phyloP scores from a whole-genome alignment of 2,888 invertebrate genomes.

The Mantis religiosa region DNA sequence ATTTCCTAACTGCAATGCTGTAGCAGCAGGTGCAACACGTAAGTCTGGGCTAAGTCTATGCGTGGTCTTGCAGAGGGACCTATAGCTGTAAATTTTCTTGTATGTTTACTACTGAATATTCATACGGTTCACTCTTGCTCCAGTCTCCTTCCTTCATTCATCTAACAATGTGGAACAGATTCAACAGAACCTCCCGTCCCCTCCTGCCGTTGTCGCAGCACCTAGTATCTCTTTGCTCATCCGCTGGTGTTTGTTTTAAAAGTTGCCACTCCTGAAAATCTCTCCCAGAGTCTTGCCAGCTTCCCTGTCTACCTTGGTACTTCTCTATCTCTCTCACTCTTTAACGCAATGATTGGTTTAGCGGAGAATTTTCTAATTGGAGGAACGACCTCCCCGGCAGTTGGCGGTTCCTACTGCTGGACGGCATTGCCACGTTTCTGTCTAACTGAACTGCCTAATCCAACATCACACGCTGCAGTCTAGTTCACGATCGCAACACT shows the following conservation, averaged over 20 bases:
- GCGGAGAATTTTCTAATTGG: constrained; percentile 17
- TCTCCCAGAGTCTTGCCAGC: neutral
- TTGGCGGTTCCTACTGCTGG: constrained; percentile 1
- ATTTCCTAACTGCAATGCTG: too few species aligned
- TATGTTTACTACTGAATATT: constrained; percentile 31
- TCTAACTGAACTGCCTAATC: neutral
- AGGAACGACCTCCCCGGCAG: constrained; percentile 13
- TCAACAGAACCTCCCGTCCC: constrained; percentile 21
- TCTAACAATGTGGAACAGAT: constrained; percentile 31
- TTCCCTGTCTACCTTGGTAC: neutral
- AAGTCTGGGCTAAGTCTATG: neutral
- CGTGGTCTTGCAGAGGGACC: neutral
- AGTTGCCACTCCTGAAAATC: constrained; percentile 29
- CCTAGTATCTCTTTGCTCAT: constrained; percentile 24
- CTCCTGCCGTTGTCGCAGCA: neutral
- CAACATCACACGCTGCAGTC: neutral
- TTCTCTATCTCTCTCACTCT: constrained; percentile 1
- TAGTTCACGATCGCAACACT: too few species aligned
- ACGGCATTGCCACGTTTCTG: neutral
- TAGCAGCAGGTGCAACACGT: neutral
- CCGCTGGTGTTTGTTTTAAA: constrained; percentile 29
- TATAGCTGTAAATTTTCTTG: constrained; percentile 17
- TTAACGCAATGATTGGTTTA: constrained; percentile 16
- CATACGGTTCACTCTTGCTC: constrained; percentile 25
- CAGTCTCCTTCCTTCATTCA: constrained; percentile 28